Conservation (phyloP, 64 coral and sea anemone species). For the Montipora cactus region DNA sequence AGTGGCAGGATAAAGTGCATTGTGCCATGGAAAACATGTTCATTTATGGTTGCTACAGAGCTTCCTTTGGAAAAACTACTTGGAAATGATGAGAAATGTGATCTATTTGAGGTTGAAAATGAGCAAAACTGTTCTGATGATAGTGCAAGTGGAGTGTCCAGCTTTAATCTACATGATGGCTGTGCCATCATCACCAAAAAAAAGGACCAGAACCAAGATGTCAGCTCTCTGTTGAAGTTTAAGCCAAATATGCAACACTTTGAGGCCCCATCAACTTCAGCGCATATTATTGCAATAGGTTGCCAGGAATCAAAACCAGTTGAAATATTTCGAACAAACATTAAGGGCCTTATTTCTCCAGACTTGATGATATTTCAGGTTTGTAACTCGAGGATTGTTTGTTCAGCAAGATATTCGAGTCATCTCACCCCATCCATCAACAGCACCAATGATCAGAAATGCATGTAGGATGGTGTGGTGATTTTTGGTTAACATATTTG, state of each 20-base stretch:
- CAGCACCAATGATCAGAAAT: no score
- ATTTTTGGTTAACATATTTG: no score
- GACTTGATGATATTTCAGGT: constrained; percentile 41
- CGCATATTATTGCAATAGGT: constrained; percentile 19
- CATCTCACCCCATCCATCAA: no score
- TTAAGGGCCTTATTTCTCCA: constrained; percentile 35
- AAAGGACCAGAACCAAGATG: not conserved
- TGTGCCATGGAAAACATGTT: not conserved
- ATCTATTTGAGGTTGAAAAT: constrained; percentile 27
- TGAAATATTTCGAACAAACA: not conserved
- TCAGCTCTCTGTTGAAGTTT: constrained; percentile 10
- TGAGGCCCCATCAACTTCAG: not conserved
- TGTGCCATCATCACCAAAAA: not conserved
- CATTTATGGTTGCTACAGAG: constrained; percentile 33
- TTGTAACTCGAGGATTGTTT: not conserved
- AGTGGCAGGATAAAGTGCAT: constrained; percentile 22
- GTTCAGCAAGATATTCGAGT: not conserved
- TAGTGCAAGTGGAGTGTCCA: not conserved
- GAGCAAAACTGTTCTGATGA: not conserved
- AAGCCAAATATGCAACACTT: not conserved
- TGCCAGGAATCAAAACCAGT: not conserved
- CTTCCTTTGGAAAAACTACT: constrained; percentile 18
- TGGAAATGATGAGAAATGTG: constrained; percentile 1
- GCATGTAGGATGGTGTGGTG: no score
- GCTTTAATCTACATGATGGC: not conserved